Base-by-base conservation (phyloP, 2,113 vertebrate genomes). In the Stigmatopora nigra region DNA sequence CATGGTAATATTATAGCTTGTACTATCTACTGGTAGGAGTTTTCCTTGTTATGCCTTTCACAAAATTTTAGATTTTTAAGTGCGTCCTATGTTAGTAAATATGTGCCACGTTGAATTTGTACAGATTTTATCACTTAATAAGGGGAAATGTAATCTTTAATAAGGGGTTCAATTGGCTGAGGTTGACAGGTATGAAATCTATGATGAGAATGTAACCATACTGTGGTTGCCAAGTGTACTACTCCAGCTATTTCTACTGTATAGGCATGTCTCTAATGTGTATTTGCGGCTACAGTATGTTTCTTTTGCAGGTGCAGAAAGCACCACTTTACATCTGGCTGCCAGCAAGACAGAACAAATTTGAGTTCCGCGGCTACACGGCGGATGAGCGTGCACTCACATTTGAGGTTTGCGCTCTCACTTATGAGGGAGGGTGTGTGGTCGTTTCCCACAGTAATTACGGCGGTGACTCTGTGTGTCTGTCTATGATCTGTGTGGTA, bases 361-460 rank as follows among this genome's bases (percentile, higher is more conserved):
- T 15, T 65, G 73, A 78, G 73, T n/a, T 61, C 11, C 51, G 35
- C 56, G 67, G 68, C 64, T 63, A 53, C 31, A 75, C 58, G 51
- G 41, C 7, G 49, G 68, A 73, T 46, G 71, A 76, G 81, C 48
- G 73, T 60, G 75, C 77, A 70, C 73, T 69, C 72, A 66, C 78
- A 70, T 70, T 66, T 52, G 59, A 61, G 73, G 72, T 73, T 58
- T 70, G 68, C 36, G 46, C 47, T 62, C 69, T 69, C 44, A 57
- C 75, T 75, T 64, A 58, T 5, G 25, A 75, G 70, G 66, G 25
- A 75, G 70, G 66, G 71, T 82, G 78, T 82, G 78, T 77, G 84
- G 77, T 89, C 79, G 77, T 83, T 86, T 89, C 85, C 85, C 86
- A 88, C 87, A 88, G 80, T 85, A 87, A 88, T 89, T 87, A 86